Evolutionary conservation across 2,888 invertebrate genomes (phyloP), one percentile per base, ranked within the genome.

Genomic region (Pseudeuparius sepicola): DNA sequence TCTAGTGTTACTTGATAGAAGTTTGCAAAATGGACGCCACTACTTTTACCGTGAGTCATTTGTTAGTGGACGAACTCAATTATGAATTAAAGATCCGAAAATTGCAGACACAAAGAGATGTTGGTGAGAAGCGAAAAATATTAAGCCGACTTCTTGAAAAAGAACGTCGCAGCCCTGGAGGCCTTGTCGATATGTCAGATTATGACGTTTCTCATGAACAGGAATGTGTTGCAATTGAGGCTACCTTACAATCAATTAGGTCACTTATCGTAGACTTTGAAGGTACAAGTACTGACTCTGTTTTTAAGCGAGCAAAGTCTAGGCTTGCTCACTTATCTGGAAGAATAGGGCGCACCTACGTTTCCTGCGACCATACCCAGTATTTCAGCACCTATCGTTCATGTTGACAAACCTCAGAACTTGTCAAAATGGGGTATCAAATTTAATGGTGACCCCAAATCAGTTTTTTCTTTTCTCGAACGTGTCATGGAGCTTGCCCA

Each of bases 381-480:
- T 24, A 15, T 32, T 4, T 10, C 33, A 20, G 14, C 24, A 25
- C 33, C 24, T 1, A 25, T 24, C 5, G 33, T 24, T 7, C 24
- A 24, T 6, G 24, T 14, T 33, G 14, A 14, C n/a, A 20, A 32
- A 14, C 14, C 6, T 12, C 4, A 15, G 28, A 24, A 23, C 20
- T 13, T 35, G 24, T 30, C 29, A 9, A 29, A 23, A 13, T 35
- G 35, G 35, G 35, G 35, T 3, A 12, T 35, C 2, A 30, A 35
- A 23, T 35, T 36, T 10, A 31, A 36, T 25, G 36, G 36, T 2
- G 30, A 36, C 17, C 36, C 36, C 9, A 34, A 28, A 14, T 13
- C 24, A 16, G 28, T 33, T 1, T 13, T 35, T 34, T n/a, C n/a
- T n/a, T 40, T 36, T 27, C 13, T 40, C 6, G 34, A 40, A 24